Base-by-base conservation (phyloP, 1,140 invertebrate genomes). In the Heterodera carotae region DNA sequence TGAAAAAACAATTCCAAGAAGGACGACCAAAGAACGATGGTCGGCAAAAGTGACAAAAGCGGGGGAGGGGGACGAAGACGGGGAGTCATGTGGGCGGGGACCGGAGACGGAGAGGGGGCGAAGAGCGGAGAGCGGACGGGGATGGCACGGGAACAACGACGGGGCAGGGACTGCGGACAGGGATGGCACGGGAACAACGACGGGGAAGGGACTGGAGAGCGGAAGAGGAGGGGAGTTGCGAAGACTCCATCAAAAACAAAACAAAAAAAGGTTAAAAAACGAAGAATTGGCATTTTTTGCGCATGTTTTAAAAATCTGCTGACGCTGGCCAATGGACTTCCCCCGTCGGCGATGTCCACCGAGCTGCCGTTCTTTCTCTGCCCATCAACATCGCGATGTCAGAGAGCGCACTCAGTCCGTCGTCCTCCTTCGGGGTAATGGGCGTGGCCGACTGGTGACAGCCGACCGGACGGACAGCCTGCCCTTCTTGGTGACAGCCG, bases 1-100 rank as follows among this genome's bases (percentile, higher is more conserved):
- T 56, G 39, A 72, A 43, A 73, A 59, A 74, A 62, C 59, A 59
- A 27, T 59, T 56, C 48, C 53, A n/a, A 33, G 64, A 74, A 72
- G 22, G 56, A n/a, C n/a, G 39, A 43, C 6, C 39, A 43, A 43
- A 43, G 39, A 43, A 43, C 39, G 39, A 12, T 8, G 53, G 53
- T n/a, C 5, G 27, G 27, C 12, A 10, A n/a, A 7, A 34, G 12
- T 18, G 12, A 7, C n/a, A 15, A 25, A 22, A 71, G 22, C 27
- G n/a, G n/a, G n/a, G n/a, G n/a, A n/a, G n/a, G n/a, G n/a, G n/a
- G n/a, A n/a, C n/a, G n/a, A n/a, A n/a, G n/a, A n/a, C n/a, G 15
- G 8, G 10, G 25, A 34, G 10, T n/a, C 7, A 29, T 22, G 71
- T 12, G 48, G 69, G 29, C 36, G 69, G 25, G 53, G 10, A 18